Percentiles rank a stretch among this genome's conserved stretches.
These are phyloP conservation scores for Chrysina gloriosa DNA, from an alignment of 2,888 invertebrate genomes.

Conservation along the genomic window DNA sequence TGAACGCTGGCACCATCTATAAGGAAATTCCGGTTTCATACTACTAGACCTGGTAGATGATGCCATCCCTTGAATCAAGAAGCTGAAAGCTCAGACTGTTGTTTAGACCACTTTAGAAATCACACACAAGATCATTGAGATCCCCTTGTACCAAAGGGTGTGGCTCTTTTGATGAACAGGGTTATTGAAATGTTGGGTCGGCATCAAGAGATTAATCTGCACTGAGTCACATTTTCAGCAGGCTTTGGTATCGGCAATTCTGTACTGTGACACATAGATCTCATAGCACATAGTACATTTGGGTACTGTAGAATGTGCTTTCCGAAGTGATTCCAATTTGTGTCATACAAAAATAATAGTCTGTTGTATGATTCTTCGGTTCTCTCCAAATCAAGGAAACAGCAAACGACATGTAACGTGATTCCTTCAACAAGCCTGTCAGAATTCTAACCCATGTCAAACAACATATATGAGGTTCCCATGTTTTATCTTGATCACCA, in stretches of 20 bases:
- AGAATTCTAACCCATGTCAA: no score
- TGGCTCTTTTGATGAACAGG: not conserved
- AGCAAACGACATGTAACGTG: not conserved
- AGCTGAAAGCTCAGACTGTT: not conserved
- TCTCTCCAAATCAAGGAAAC: not conserved
- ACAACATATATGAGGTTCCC: no score
- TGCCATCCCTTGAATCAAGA: not conserved
- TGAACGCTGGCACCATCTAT: no score
- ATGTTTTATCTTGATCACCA: no score
- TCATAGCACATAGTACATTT: not conserved
- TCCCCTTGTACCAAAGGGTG: not conserved
- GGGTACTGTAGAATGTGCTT: not conserved
- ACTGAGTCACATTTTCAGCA: not conserved
- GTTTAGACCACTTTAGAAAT: not conserved
- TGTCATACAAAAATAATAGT: not conserved
- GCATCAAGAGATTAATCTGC: not conserved
- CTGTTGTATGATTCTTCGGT: not conserved
- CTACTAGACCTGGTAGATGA: no score
- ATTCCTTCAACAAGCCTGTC: not conserved
- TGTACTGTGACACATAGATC: not conserved
- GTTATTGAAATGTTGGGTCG: not conserved
- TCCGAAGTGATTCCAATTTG: not conserved
- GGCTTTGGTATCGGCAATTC: no score
- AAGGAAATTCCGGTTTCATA: no score
- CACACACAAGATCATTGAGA: no score